Evolutionary conservation across 92 coral and sea anemone genomes (phyloP).

Genomic region (Diadumene lineata): DNA sequence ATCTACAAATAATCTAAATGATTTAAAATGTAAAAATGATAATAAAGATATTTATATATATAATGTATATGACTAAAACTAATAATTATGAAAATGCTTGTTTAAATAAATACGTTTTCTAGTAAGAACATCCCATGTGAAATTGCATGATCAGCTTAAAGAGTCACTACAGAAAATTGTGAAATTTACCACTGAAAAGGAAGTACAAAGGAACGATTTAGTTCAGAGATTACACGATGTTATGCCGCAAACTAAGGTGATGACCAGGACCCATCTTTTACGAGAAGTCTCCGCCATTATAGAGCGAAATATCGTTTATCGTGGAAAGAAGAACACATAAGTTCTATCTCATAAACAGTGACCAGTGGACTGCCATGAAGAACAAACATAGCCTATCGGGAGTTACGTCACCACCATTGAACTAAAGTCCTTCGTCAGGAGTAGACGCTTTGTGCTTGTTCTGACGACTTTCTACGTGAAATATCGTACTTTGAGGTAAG

Average conservation of each 20-base stretch:
- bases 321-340: not conserved
- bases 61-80: too few species aligned
- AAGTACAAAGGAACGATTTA: not conserved
- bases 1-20: too few species aligned
- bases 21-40: too few species aligned
- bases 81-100: too few species aligned
- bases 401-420: conserved; percentile 12
- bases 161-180: not conserved
- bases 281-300: not conserved
- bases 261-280: not conserved
- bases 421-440: too few species aligned
- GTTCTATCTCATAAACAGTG: not conserved
- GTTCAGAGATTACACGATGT: not conserved
- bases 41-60: too few species aligned
- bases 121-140: not conserved
- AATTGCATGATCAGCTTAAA: not conserved
- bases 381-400: not conserved
- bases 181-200: not conserved
- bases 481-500: too few species aligned
- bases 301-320: not conserved
- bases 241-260: not conserved
- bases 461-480: too few species aligned
- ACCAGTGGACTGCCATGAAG: not conserved
- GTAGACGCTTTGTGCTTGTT: too few species aligned
- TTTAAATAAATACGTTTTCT: not conserved